phyloP scores from a whole-genome alignment of 2,797 vertebrate species.

The Acridotheres tristis region DNA sequence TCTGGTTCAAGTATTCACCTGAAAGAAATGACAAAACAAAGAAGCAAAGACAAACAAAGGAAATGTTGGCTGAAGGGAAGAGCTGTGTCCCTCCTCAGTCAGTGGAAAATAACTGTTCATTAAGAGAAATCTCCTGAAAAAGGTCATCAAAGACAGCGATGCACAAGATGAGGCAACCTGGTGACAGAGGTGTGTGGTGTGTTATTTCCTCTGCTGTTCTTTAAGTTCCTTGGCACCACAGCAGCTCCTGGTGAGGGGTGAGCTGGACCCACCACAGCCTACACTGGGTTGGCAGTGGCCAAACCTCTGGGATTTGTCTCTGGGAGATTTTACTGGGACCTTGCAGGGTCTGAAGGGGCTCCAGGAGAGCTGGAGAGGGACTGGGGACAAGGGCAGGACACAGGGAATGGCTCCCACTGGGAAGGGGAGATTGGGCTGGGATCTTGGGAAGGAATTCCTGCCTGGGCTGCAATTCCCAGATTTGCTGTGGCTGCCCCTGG shows the following conservation, averaged over 20 bases:
- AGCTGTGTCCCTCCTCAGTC: not conserved
- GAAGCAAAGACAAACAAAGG: not conserved
- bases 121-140: not conserved
- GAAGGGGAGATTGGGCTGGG: accelerated
- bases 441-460: not conserved
- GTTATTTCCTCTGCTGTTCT: not conserved
- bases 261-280: not conserved
- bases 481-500: not conserved
- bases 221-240: not conserved
- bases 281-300: accelerated
- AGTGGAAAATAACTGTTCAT: not conserved
- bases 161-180: not conserved
- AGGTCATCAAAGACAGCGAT: constrained; percentile 6
- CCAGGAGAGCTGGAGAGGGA: not conserved
- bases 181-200: not conserved
- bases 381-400: not conserved
- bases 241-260: not conserved
- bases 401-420: not conserved
- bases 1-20: constrained; percentile 41
- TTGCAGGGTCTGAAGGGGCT: accelerated
- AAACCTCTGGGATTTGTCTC: not conserved
- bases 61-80: not conserved
- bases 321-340: accelerated
- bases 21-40: not conserved
- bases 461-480: not conserved